Evolutionary conservation across 2,888 invertebrate genomes (phyloP).

Genomic region (Lucinisca nassula): DNA sequence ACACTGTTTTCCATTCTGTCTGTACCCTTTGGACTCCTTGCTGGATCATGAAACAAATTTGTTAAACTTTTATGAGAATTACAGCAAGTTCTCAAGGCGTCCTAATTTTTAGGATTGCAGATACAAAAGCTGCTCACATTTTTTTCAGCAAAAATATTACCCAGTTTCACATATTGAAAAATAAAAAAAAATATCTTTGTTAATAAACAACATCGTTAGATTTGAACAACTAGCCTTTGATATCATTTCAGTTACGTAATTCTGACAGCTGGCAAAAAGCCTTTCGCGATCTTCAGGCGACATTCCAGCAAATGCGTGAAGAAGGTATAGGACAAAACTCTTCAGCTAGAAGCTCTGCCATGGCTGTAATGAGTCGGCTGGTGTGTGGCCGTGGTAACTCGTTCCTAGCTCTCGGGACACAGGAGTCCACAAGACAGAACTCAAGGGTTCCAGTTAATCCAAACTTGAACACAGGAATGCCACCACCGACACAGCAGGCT

Average conservation of each 20-base stretch:
- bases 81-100: no score
- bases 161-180: no score
- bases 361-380: neutral
- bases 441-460: neutral
- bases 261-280: conserved; percentile 40
- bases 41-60: no score
- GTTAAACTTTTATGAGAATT: no score
- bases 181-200: no score
- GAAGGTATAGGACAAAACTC: neutral
- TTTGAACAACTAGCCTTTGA: no score
- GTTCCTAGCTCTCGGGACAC: neutral
- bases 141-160: no score
- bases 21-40: no score
- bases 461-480: neutral
- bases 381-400: neutral
- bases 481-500: neutral
- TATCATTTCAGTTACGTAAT: conserved; percentile 21
- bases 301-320: conserved; percentile 30
- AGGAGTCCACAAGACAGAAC: neutral
- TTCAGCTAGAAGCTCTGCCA: neutral
- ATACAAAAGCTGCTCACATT: no score
- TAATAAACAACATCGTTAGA: no score
- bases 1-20: no score
- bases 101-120: no score
- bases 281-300: conserved; percentile 37